A percentile compares a stretch with the other conserved stretches of the same genome.
Evolutionary conservation across 2,888 invertebrate genomes (phyloP).

Genomic region (Hyalella azteca): DNA sequence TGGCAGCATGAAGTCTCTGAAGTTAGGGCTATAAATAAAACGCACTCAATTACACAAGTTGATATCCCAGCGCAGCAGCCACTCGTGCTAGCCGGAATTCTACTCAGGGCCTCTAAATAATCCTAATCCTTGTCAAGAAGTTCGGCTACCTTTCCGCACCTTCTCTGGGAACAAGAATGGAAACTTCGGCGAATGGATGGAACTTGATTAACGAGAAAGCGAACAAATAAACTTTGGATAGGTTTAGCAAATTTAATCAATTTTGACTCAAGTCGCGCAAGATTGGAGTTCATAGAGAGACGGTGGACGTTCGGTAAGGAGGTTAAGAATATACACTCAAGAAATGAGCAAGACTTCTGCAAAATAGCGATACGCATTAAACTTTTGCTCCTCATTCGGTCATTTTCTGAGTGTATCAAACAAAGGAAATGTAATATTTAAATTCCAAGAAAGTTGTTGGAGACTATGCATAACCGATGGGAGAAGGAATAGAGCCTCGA

Average conservation of each 20-base stretch:
- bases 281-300: neutral
- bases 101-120: neutral
- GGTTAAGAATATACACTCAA: no score
- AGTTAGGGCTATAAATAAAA: no score
- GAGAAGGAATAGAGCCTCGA: neutral
- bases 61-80: conserved; percentile 7
- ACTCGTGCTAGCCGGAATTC: neutral
- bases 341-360: no score
- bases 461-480: neutral
- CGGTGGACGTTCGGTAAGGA: no score
- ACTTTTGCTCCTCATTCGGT: no score
- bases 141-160: neutral
- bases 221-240: neutral
- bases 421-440: no score
- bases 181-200: conserved; percentile 5
- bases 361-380: no score
- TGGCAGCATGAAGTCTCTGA: no score
- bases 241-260: neutral
- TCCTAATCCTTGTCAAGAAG: neutral
- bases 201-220: conserved; percentile 12
- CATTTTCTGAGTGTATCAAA: no score
- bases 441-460: neutral
- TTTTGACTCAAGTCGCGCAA: neutral
- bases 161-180: neutral
- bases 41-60: neutral